Base-by-base conservation (phyloP, 2,888 invertebrate species). In the Apotomis capreana region DNA sequence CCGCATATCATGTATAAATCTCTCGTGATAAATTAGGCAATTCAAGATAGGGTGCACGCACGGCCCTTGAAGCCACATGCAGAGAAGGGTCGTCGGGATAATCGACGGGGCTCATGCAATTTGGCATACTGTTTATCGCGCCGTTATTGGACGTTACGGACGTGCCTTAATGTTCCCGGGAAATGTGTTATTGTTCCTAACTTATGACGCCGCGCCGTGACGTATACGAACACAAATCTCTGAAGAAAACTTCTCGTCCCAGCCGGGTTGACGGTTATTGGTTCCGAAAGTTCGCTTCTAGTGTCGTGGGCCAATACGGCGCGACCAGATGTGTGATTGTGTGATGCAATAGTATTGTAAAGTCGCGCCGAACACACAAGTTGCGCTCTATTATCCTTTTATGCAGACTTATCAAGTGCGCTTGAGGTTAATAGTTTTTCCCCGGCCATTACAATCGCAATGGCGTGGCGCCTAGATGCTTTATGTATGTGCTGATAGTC, bases 21-120 rank as follows among this genome's bases (percentile, higher is more conserved):
- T 88, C 80, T 75, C 78, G 83, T 85, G 88, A 88, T 89, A 87
- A 88, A 89, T 89, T 88, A 87, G 87, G 84, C 86, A 84, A 89
- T 88, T 87, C 87, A 86, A 87, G 87, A 86, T 88, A 84, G 86
- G 86, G 85, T 84, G 85, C 84, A 83, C 84, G 82, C 79, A 80
- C 80, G 75, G 75, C 77, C 81, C 81, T 81, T 76, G 76, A 72
- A 79, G 78, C 81, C 83, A 75, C 83, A 81, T 83, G 83, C 84
- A 80, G 81, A 78, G 82, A 80, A 70, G 74, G 78, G 73, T 76
- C 78, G 74, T 80, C 79, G 79, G 81, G 82, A 85, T 87, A 84
- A 85, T 84, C 84, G 80, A 81, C 80, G 77, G 78, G 78, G 76
- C 82, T 78, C 80, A 79, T 84, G 81, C 81, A 81, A 84, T 84